Conservation (phyloP, 1,140 invertebrate genomes). For the Drosophila athabasca region DNA sequence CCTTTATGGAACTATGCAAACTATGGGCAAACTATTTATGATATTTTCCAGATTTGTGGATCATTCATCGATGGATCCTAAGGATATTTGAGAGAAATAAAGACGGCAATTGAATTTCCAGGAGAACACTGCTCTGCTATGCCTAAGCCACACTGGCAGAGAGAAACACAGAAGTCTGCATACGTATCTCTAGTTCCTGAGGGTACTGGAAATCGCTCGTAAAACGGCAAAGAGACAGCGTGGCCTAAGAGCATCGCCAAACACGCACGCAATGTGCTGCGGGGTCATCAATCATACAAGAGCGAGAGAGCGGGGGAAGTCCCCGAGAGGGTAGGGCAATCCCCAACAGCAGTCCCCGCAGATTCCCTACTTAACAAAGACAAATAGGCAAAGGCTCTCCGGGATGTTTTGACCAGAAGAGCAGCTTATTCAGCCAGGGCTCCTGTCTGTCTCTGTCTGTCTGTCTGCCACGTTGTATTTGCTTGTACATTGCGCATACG, state of each 20-base stretch:
- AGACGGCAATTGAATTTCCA: too few relatives aligned
- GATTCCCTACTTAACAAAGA: slow-evolving; percentile 63
- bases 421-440: background rate
- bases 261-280: slow-evolving; percentile 42
- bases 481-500: slow-evolving; percentile 62
- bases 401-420: slow-evolving; percentile 50
- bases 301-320: slow-evolving; percentile 3
- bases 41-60: too few relatives aligned
- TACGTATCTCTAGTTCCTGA: too few relatives aligned
- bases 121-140: too few relatives aligned
- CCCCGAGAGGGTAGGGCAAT: background rate
- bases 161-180: too few relatives aligned
- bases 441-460: background rate
- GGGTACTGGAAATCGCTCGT: slow-evolving; percentile 46
- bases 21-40: slow-evolving; percentile 36
- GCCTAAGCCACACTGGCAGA: too few relatives aligned
- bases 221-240: slow-evolving; percentile 56
- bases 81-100: too few relatives aligned
- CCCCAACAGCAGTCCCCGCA: background rate
- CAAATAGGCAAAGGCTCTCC: slow-evolving; percentile 60
- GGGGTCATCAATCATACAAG: slow-evolving; percentile 68
- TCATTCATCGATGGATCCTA: too few relatives aligned
- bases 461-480: slow-evolving; percentile 38
- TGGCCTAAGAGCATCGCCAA: slow-evolving; percentile 54
- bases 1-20: slow-evolving; percentile 35